Percentiles rank a stretch among this genome's conserved stretches.
phyloP scores from a whole-genome alignment of 2,113 vertebrate genomes.

The Zootoca vivipara region DNA sequence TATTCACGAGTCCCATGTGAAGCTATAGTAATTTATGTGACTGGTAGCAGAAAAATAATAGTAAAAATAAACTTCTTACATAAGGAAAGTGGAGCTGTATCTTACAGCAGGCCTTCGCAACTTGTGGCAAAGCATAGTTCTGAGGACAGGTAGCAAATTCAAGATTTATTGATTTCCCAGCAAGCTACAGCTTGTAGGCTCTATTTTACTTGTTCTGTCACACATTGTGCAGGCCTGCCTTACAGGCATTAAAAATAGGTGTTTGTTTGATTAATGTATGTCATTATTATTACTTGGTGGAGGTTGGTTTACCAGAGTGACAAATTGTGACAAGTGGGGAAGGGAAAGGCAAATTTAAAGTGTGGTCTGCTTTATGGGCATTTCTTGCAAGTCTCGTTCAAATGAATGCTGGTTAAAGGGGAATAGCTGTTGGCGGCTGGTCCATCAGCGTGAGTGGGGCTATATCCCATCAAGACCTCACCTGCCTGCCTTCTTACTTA shows the following conservation, averaged over 20 bases:
- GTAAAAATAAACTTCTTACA: background rate
- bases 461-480: too few relatives aligned
- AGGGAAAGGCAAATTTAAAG: background rate
- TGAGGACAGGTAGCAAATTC: background rate
- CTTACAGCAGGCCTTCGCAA: background rate
- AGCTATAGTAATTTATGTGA: background rate
- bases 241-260: background rate
- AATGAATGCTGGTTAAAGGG: background rate
- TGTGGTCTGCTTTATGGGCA: background rate
- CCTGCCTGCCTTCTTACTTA: too few relatives aligned
- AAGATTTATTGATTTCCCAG: too few relatives aligned
- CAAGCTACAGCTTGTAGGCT: background rate
- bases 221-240: background rate
- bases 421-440: too few relatives aligned
- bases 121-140: background rate
- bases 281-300: background rate
- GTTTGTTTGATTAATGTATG: background rate
- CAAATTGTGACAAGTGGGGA: background rate
- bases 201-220: background rate
- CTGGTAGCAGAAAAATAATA: background rate
- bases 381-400: background rate
- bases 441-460: too few relatives aligned
- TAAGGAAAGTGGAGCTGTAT: background rate
- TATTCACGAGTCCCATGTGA: background rate
- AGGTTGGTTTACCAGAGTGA: background rate